A percentile compares a stretch with the other conserved stretches of the same genome.
These are phyloP conservation scores for Aphidius colemani DNA, from an alignment of 2,888 invertebrate genomes.

Conservation along the genomic window DNA sequence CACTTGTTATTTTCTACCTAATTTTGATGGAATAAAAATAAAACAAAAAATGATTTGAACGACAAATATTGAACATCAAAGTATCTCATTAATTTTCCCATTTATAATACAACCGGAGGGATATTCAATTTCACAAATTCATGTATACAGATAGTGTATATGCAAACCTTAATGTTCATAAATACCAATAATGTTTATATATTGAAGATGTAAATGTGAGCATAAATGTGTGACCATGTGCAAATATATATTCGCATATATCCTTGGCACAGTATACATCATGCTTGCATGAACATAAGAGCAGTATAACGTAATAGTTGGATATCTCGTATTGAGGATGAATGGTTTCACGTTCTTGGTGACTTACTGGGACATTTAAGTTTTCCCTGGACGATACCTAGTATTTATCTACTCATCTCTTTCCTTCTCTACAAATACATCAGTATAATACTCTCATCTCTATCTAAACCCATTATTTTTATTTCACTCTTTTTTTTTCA, in stretches of 20 bases:
- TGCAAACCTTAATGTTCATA: conserved; percentile 17
- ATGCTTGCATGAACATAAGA: too few relatives aligned
- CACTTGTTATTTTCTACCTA: too few relatives aligned
- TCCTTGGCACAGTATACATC: conserved; percentile 1
- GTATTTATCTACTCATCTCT: background rate
- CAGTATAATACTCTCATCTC: background rate
- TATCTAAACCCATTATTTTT: background rate
- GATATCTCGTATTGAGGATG: conserved; percentile 28
- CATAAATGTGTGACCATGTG: conserved; percentile 18
- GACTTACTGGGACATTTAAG: conserved; percentile 29
- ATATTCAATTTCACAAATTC: conserved; percentile 10
- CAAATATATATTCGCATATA: conserved; percentile 12
- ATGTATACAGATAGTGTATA: conserved; percentile 14
- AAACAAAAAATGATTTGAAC: too few relatives aligned
- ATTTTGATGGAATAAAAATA: too few relatives aligned
- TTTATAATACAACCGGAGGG: conserved; percentile 5
- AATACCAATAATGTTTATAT: conserved; percentile 2
- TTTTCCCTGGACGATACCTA: conserved; percentile 24
- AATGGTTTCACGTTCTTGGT: conserved; percentile 28
- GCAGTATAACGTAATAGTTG: background rate
- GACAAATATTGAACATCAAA: too few relatives aligned
- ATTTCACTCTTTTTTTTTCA: conserved; percentile 6
- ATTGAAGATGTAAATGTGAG: background rate
- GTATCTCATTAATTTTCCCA: background rate
- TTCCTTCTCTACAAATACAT: conserved; percentile 1